Evolutionary conservation across 2,888 invertebrate species (phyloP).

Genomic region (Platynereis dumerilii): DNA sequence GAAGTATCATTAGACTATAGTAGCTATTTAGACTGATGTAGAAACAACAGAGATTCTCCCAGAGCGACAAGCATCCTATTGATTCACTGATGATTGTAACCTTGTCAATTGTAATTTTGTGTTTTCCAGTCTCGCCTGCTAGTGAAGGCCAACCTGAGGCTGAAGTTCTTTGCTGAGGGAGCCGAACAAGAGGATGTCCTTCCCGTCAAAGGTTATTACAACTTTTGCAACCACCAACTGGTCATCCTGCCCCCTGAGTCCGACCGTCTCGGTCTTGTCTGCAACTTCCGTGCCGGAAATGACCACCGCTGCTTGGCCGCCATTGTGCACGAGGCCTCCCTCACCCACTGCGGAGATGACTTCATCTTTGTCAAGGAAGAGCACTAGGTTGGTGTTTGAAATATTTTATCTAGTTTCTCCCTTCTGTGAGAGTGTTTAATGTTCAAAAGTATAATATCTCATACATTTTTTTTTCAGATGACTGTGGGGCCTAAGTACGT

Average conservation of each 20-base stretch:
- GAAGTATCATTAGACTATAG: too few relatives aligned
- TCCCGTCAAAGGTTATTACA: slow-evolving; percentile 5
- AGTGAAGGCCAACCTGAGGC: not conserved
- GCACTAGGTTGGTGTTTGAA: too few relatives aligned
- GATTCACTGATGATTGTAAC: too few relatives aligned
- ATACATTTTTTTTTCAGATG: too few relatives aligned
- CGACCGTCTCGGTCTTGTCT: slow-evolving; percentile 4
- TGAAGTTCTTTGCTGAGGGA: not conserved
- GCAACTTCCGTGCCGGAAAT: not conserved
- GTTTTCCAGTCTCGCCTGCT: slow-evolving; percentile 3
- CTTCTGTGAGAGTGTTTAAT: too few relatives aligned
- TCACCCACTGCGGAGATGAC: not conserved
- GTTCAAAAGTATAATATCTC: too few relatives aligned
- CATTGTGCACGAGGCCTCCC: slow-evolving; percentile 4
- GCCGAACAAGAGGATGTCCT: not conserved
- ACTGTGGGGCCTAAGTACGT: too few relatives aligned
- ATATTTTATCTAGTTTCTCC: too few relatives aligned
- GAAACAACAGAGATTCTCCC: too few relatives aligned
- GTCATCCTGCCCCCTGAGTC: slow-evolving; percentile 2
- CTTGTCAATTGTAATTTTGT: too few relatives aligned
- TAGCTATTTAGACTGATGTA: too few relatives aligned
- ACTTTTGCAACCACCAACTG: not conserved
- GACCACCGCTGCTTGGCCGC: not conserved
- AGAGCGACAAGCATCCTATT: too few relatives aligned
- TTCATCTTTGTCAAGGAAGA: slow-evolving; percentile 8